Evolutionary conservation across 1,140 invertebrate species (phyloP).

Genomic region (Apis laboriosa): DNA sequence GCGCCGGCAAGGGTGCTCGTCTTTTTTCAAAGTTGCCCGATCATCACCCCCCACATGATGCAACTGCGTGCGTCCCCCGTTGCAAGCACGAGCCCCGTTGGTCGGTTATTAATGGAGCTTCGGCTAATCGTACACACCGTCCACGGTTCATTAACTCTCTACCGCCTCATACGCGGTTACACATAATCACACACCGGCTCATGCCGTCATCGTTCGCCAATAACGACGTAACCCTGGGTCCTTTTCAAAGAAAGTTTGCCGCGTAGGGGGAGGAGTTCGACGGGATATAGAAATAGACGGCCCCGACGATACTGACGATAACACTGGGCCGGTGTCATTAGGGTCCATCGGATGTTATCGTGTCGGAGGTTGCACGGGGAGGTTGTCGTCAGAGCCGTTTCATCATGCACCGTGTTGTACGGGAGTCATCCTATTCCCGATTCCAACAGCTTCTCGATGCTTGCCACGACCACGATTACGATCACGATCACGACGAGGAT

Average conservation of each 20-base stretch:
- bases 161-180: conserved; percentile 52
- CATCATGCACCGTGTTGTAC: not conserved
- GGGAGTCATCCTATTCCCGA: not conserved
- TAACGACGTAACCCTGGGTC: conserved; percentile 60
- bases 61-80: conserved; percentile 41
- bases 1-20: not conserved
- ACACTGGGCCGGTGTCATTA: conserved; percentile 34
- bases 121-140: conserved; percentile 49
- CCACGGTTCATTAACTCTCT: conserved; percentile 56
- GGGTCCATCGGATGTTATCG: conserved; percentile 37
- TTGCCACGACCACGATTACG: not conserved
- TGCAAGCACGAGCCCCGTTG: conserved; percentile 1
- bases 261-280: conserved; percentile 45
- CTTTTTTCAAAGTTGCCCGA: conserved; percentile 9
- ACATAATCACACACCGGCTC: conserved; percentile 38
- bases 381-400: not conserved
- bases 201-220: conserved; percentile 54
- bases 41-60: not conserved
- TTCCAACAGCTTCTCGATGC: not conserved
- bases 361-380: not conserved
- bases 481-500: not conserved
- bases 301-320: conserved; percentile 24
- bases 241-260: conserved; percentile 33
- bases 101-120: conserved; percentile 58
- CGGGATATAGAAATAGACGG: conserved; percentile 25